Base-by-base conservation (phyloP, 2,113 vertebrate genomes). In the Eudyptes chrysolophus region DNA sequence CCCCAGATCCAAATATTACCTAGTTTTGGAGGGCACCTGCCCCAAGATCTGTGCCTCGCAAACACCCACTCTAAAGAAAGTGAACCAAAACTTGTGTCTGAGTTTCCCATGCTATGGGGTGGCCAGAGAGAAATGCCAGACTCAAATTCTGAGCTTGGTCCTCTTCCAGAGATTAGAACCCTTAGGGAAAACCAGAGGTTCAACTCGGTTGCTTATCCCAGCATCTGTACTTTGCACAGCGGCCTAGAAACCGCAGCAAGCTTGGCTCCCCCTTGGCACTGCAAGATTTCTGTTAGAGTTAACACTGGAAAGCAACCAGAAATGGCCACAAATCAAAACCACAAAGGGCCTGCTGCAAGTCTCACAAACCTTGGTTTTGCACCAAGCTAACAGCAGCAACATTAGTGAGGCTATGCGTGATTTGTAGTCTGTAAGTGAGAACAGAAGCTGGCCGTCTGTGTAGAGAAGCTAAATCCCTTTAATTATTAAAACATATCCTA, bases 401-500 rank as follows among this genome's bases (percentile, higher is more conserved):
- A 87, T 87, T 77, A 51, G 70, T 65, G 55, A 87, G 90, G 85
- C 46, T 83, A 78, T 69, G 89, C 8, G 4, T 96, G 93, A 94
- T 97, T 97, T 95, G 89, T 89, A 94, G 89, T 48, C 93, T 95
- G 80, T 92, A 95, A 92, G 96, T 89, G 94, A 97, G 94, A 97
- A 96, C 96, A 97, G 95, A 95, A 97, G 93, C 89, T 89, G 89
- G 65, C 61, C 1, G 74, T 7, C 87, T 85, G 40, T 38, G 58
- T 44, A 83, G 81, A 74, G 81, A 96, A 93, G 94, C 46, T 87
- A 93, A 96, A 96, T 95, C 91, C 87, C 77, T 90, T 94, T 95
- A 96, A 96, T 97, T 95, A 96, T 89, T 96, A 96, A 96, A 97
- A 96, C 91, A 97, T 92, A 97, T 80, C 91, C 87, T 79, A 85